These are phyloP conservation scores for Eustalomyia histrio DNA, from an alignment of 2,888 invertebrate genomes.

Conservation along the genomic window DNA sequence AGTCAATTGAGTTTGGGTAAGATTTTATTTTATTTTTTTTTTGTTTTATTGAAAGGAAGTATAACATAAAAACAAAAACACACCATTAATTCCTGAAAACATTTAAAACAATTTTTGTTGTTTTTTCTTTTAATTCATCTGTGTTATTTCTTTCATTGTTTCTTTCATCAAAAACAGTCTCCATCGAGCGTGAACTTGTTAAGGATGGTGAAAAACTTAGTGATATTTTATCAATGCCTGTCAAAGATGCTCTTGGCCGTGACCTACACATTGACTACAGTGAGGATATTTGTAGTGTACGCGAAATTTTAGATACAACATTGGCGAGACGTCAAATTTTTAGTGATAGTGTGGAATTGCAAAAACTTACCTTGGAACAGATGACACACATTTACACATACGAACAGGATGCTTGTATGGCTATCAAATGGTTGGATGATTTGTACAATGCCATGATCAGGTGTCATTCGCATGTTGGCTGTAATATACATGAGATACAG, in stretches of 20 bases:
- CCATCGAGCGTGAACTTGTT: slow-evolving; percentile 84
- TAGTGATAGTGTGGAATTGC: slow-evolving; percentile 87
- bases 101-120: neutral
- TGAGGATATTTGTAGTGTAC: slow-evolving; percentile 86
- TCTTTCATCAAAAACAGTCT: slow-evolving; percentile 79
- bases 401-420: slow-evolving; percentile 88
- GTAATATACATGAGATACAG: slow-evolving; percentile 86
- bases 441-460: slow-evolving; percentile 85
- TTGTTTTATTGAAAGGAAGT: no score
- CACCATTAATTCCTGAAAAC: slow-evolving; percentile 17
- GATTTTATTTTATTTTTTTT: slow-evolving; percentile 53
- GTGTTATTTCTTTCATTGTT: slow-evolving; percentile 22
- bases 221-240: slow-evolving; percentile 88
- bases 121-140: neutral
- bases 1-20: slow-evolving; percentile 83
- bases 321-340: slow-evolving; percentile 86
- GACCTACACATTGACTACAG: slow-evolving; percentile 86
- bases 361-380: slow-evolving; percentile 88
- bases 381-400: slow-evolving; percentile 87
- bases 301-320: slow-evolving; percentile 85
- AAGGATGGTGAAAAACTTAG: slow-evolving; percentile 88
- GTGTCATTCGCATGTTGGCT: slow-evolving; percentile 87
- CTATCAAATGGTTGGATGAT: slow-evolving; percentile 88
- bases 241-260: slow-evolving; percentile 88
- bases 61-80: no score